Evolutionary conservation across 2,888 invertebrate species (phyloP), one percentile per base, ranked within the genome.

Genomic region (Trilocha varians): DNA sequence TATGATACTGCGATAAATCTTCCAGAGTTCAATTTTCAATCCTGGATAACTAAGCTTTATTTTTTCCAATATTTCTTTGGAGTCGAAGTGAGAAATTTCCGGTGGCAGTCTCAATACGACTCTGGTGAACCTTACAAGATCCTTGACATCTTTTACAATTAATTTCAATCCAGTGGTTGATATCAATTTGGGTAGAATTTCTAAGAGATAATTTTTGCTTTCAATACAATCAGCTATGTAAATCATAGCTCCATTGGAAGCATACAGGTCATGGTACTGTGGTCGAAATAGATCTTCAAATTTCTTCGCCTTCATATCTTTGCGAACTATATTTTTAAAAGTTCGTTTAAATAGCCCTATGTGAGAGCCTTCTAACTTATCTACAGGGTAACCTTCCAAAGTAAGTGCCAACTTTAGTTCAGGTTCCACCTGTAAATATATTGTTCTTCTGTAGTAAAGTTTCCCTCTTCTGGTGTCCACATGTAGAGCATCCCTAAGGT

Each of bases 191-290:
- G 80, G 75, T 14, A 84, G 47, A 9, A 79, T 53, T 41, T 80
- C 80, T 0, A 59, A 65, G 8, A 84, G 56, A 49, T 84, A 84
- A 36, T 83, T 80, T 48, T 72, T 83, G 3, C 80, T 80, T 56
- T 84, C 83, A 38, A 84, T 55, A 61, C 80, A 78, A 52, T 84
- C 82, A 64, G 83, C 83, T 16, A 84, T 67, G 43, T 83, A 84
- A 32, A 84, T 78, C 15, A 84, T 74, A 45, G 84, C 84, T 1
- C 84, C 83, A 32, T 84, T 84, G 0, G 83, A 82, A 3, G 83
- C 42, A 38, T 79, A 84, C 14, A 82, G 67, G 32, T 84, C 84
- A 59, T 79, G 79, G 40, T 83, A 83, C 57, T 74, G 78, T 0
- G 83, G 84, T 36, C 80, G 73, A 2, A 82, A 80, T 32, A 78